Evolutionary conservation across 2,888 invertebrate species (phyloP).

Genomic region (Diadromus collaris): DNA sequence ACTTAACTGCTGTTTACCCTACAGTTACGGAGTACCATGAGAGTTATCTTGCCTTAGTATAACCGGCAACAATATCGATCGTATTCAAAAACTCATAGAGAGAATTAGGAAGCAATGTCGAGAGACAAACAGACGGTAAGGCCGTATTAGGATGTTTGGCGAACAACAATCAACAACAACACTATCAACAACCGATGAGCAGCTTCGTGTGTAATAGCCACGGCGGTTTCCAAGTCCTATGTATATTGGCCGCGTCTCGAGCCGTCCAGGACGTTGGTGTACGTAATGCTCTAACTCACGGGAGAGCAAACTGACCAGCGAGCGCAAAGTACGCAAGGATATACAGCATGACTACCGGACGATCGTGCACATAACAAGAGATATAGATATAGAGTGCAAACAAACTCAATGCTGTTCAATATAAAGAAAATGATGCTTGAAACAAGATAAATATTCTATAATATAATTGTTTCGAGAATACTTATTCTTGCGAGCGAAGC

Average conservation of each 20-base stretch:
- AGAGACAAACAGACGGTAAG: slow-evolving; percentile 54
- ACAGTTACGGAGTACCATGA: neutral
- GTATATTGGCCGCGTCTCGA: neutral
- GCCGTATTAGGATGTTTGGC: slow-evolving; percentile 63
- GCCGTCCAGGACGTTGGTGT: neutral
- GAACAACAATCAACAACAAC: slow-evolving; percentile 51
- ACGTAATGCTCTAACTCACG: slow-evolving; percentile 18
- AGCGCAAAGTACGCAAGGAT: slow-evolving; percentile 13
- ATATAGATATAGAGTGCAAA: slow-evolving; percentile 11
- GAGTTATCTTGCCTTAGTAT: neutral
- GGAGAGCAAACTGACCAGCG: neutral
- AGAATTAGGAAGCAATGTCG: slow-evolving; percentile 6
- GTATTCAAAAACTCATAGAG: slow-evolving; percentile 3
- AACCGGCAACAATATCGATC: neutral
- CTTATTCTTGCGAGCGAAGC: no score
- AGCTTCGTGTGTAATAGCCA: neutral
- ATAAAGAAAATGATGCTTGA: neutral
- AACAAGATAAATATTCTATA: neutral
- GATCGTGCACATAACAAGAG: neutral
- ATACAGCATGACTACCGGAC: neutral
- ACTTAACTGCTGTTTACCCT: neutral
- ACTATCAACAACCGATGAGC: slow-evolving; percentile 34
- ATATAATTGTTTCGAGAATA: neutral
- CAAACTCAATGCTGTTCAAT: neutral
- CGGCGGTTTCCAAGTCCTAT: neutral